Conservation (phyloP, 2,888 invertebrate genomes). For the Scaptomyza tumidula region DNA sequence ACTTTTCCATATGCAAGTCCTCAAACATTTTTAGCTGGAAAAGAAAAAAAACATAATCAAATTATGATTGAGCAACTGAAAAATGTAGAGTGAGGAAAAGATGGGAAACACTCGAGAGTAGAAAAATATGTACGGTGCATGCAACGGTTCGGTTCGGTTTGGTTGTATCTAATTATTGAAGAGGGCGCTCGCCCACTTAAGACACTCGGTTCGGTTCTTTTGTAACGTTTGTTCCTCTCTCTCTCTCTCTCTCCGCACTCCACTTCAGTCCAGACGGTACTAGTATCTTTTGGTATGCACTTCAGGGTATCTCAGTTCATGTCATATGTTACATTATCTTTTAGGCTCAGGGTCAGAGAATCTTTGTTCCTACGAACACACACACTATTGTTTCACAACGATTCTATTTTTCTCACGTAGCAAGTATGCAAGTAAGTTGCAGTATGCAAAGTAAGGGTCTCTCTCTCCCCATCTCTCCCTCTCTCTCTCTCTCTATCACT, state of each 20-base stretch:
- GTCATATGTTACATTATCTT: conserved; percentile 48
- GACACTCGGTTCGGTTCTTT: conserved; percentile 30
- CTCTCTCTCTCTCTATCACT: background rate
- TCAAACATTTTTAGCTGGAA: conserved; percentile 45
- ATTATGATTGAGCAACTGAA: conserved; percentile 37
- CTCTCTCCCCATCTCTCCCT: background rate
- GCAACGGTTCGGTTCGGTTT: conserved; percentile 15
- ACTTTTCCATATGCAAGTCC: conserved; percentile 70
- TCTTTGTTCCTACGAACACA: conserved; percentile 9
- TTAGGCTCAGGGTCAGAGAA: conserved; percentile 36
- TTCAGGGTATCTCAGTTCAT: conserved; percentile 22
- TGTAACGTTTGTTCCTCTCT: conserved; percentile 27
- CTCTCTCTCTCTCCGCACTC: background rate
- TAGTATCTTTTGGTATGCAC: conserved; percentile 3
- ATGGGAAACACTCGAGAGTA: conserved; percentile 59
- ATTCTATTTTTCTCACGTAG: conserved; percentile 49
- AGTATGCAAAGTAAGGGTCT: conserved; percentile 46
- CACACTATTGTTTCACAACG: conserved; percentile 23
- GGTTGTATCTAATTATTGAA: conserved; percentile 70
- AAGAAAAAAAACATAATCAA: conserved; percentile 17
- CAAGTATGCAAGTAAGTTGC: background rate
- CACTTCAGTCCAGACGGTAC: background rate
- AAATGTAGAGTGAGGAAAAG: conserved; percentile 16
- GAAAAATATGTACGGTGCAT: background rate
- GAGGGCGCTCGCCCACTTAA: conserved; percentile 66